phyloP scores from a whole-genome alignment of 2,888 invertebrate genomes.

The Drosophila subquinaria region DNA sequence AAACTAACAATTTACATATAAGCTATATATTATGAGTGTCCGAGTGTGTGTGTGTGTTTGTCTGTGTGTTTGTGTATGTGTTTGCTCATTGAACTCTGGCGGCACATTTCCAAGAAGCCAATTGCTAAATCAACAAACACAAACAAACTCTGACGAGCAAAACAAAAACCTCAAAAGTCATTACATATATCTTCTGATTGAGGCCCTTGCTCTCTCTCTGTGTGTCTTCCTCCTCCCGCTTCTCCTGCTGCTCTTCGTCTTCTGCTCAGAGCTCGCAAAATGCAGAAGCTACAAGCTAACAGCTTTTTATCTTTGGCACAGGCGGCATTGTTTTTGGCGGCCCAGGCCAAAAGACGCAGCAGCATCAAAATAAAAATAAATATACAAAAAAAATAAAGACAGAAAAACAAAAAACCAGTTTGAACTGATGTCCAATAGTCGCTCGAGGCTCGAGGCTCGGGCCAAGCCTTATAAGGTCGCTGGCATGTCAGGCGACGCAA shows the following conservation, averaged over 20 bases:
- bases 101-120: conserved; percentile 75
- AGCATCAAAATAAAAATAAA: conserved; percentile 28
- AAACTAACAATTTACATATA: conserved; percentile 68
- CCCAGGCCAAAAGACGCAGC: conserved; percentile 51
- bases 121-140: conserved; percentile 75
- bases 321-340: conserved; percentile 75
- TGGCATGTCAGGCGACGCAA: conserved; percentile 64
- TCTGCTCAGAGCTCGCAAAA: conserved; percentile 58
- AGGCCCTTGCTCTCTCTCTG: conserved; percentile 30
- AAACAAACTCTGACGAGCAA: conserved; percentile 66
- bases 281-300: conserved; percentile 84
- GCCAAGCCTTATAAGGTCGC: conserved; percentile 73
- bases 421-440: conserved; percentile 44
- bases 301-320: conserved; percentile 81
- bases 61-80: conserved; percentile 19
- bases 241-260: neutral
- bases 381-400: conserved; percentile 11
- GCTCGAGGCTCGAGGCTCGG: conserved; percentile 41
- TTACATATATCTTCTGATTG: conserved; percentile 73
- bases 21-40: conserved; percentile 36
- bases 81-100: conserved; percentile 64
- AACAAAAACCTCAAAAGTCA: conserved; percentile 77
- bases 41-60: conserved; percentile 8
- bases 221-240: neutral
- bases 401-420: conserved; percentile 51